Evolutionary conservation across 2,113 vertebrate genomes (phyloP), one percentile per base, ranked within the genome.

Genomic region (Psephotus haematonotus): DNA sequence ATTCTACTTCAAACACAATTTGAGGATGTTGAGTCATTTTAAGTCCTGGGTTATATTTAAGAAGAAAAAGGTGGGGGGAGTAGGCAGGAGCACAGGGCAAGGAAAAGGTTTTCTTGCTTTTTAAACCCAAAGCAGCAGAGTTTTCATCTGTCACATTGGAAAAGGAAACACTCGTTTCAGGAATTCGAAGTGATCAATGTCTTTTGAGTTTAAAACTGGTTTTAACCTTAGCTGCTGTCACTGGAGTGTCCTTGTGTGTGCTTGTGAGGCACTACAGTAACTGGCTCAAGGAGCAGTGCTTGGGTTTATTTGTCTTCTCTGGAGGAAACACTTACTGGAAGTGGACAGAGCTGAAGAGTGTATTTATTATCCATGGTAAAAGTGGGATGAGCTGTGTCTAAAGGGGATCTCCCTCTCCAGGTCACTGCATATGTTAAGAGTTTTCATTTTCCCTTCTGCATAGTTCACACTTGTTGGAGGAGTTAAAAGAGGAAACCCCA

Each of bases 21-120:
- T 93, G 90, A 96, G 96, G 93, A 95, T 94, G 88, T 92, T 96
- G 95, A 96, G 93, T 95, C 88, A 95, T 95, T 93, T 86, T 35
- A 90, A 91, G 37, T 87, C 62, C 85, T 90, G 60, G n/a, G 22
- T 92, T 83, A 71, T 59, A 71, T 62, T 57, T 29, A 53, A 59
- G 47, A 68, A 39, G 79, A 57, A 55, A 39, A 22, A 44, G 2
- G 12, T 8, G 3, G 44, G 46, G 37, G 49, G 50, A 57, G 49
- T 69, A 77, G 29, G 46, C 75, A 85, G 29, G 60, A 86, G 35
- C 50, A 24, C 31, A 46, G 41, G 41, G 46, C 57, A 64, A 28
- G 44, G 46, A 59, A 64, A 74, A 59, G 12, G 6, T 1, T 50
- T 10, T 23, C 13, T 6, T 67, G 50, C 7, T 8, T 39, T 44